Evolutionary conservation across 2,113 vertebrate species (phyloP), one percentile per base, ranked within the genome.

Genomic region (Hemiprocne comata): DNA sequence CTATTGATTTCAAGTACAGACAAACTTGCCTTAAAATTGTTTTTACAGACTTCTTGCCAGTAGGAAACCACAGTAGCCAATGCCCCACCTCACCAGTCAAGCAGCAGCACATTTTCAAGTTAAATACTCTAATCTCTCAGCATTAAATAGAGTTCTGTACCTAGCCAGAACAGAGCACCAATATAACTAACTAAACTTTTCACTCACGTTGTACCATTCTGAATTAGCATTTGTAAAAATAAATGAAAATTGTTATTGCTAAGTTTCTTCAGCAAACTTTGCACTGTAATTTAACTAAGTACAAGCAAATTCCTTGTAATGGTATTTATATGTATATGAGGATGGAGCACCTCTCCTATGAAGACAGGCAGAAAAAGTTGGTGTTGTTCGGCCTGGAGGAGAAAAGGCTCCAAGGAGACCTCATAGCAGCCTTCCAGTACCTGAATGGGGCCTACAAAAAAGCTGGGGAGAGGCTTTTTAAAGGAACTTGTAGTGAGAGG

Each of bases 61-160:
- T 90, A 84, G 58, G 53, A 88, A 87, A 95, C 69, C 82, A 67
- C 21, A 92, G 77, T n/a, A 87, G 87, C 92, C 89, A 93, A 46
- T 1, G 36, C 92, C 93, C 80, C 94, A 89, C 57, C 65, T 86
- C 16, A 13, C 66, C 90, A 79, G 83, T 79, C 11, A 31, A 82
- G 80, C 90, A 95, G 86, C 65, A 96, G 88, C 76, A 85, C 69
- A 62, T 84, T 96, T 92, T 90, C 88, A 87, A 92, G 69, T 90
- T 91, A 89, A 96, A 92, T 79, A 80, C 89, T 62, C 75, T 76
- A 73, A 93, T 69, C 84, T 93, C 90, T 74, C 93, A 92, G 86
- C 55, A 86, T 80, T 86, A 91, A 90, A 79, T 74, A 80, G 65
- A 96, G 24, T 36, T 81, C 76, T 8, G 5, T 4, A 84, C 74